Conservation (phyloP, 2,888 invertebrate species). For the Macrosoma leucophasiata region DNA sequence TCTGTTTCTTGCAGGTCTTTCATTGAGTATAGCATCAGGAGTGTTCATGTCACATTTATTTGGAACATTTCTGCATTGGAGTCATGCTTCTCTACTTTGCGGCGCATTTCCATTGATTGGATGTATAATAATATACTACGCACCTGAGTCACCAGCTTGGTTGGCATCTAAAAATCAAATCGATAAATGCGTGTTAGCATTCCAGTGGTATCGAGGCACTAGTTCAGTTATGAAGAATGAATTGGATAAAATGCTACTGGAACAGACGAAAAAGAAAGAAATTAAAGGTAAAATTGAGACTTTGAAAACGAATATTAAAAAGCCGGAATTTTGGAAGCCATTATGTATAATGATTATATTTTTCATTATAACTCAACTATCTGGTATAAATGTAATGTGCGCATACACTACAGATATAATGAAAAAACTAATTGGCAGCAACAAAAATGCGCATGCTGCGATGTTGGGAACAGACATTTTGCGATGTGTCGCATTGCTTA, state of each 20-base stretch:
- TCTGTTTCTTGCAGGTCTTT: conserved; percentile 76
- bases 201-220: conserved; percentile 77
- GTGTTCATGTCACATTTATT: conserved; percentile 79
- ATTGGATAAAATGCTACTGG: conserved; percentile 65
- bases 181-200: conserved; percentile 75
- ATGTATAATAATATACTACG: conserved; percentile 68
- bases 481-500: conserved; percentile 74
- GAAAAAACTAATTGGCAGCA: conserved; percentile 72
- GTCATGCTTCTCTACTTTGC: conserved; percentile 72
- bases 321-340: conserved; percentile 77
- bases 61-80: conserved; percentile 79
- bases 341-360: conserved; percentile 77
- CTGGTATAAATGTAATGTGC: conserved; percentile 82
- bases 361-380: conserved; percentile 80
- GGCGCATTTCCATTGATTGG: conserved; percentile 70
- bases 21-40: conserved; percentile 78
- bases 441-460: conserved; percentile 73
- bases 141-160: conserved; percentile 84
- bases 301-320: conserved; percentile 54
- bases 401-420: conserved; percentile 82
- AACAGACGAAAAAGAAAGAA: conserved; percentile 46
- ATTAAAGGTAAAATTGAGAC: conserved; percentile 47
- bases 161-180: conserved; percentile 75
- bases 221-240: conserved; percentile 62
- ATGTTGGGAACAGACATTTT: conserved; percentile 80